phyloP scores from a whole-genome alignment of 2,113 vertebrate genomes.

The Globicephala melas region DNA sequence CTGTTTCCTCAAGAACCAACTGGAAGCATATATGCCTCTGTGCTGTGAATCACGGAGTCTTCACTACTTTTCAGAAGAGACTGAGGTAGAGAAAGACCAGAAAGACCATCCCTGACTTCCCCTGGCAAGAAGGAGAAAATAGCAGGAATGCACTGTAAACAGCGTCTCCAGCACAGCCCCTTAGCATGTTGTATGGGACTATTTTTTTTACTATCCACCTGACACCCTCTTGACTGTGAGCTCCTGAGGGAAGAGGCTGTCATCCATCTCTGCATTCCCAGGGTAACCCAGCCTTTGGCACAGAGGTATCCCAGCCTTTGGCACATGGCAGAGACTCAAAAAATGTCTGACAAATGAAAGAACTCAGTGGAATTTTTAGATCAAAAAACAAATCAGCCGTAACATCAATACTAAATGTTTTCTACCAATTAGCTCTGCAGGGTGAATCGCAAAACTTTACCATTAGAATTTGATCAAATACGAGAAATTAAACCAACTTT shows the following conservation, averaged over 20 bases:
- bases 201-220: neutral
- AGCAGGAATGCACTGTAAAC: neutral
- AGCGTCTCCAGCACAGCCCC: neutral
- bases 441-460: slow-evolving; percentile 17
- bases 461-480: neutral
- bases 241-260: neutral
- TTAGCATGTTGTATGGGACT: neutral
- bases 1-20: neutral
- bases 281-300: neutral
- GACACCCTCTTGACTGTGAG: neutral
- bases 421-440: neutral
- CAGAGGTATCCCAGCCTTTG: neutral
- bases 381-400: neutral
- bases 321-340: neutral
- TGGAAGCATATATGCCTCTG: neutral
- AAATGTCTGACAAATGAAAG: neutral
- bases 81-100: neutral
- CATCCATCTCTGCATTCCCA: neutral
- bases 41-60: neutral
- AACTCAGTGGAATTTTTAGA: neutral
- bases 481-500: slow-evolving; percentile 36
- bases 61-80: neutral
- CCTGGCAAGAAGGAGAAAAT: neutral
- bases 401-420: neutral
- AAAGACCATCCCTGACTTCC: neutral